A percentile compares a stretch with the other conserved stretches of the same genome.
Conservation (phyloP, 2,113 vertebrate species). For the Tupaia chinensis region DNA sequence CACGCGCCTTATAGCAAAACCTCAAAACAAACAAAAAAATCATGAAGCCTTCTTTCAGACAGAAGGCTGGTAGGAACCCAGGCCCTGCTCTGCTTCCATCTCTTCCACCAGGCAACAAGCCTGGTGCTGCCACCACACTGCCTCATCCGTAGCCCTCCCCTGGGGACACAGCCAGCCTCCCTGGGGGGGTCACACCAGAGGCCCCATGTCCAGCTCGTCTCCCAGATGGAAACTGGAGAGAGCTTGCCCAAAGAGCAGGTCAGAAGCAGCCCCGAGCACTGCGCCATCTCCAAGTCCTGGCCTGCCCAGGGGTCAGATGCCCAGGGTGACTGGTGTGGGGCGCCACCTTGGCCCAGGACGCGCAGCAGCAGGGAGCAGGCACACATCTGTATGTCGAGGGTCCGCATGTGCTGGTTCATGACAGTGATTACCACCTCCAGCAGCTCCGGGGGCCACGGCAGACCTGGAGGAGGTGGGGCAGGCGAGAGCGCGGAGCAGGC, state of each 20-base stretch:
- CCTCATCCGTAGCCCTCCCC: neutral
- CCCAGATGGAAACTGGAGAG: neutral
- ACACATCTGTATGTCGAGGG: slow-evolving; percentile 76
- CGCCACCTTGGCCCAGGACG: slow-evolving; percentile 79
- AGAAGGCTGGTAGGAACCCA: too few species aligned
- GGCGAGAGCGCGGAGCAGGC: neutral
- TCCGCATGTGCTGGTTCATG: slow-evolving; percentile 79
- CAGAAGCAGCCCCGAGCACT: neutral
- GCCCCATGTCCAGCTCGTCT: neutral
- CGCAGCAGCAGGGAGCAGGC: slow-evolving; percentile 83
- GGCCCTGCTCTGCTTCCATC: neutral
- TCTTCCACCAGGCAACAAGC: too few species aligned
- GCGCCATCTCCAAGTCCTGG: neutral
- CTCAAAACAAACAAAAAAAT: too few species aligned
- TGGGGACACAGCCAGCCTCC: neutral
- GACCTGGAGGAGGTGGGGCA: neutral
- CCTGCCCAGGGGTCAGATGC: neutral
- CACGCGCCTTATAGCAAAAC: too few species aligned
- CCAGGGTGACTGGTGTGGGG: too few species aligned
- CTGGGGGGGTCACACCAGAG: neutral
- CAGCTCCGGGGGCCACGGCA: slow-evolving; percentile 14
- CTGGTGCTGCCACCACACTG: too few species aligned
- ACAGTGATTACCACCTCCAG: slow-evolving; percentile 51
- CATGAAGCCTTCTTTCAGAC: neutral
- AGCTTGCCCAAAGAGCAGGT: neutral